A percentile compares a stretch with the other conserved stretches of the same genome.
phyloP scores from a whole-genome alignment of 1,140 invertebrate species.

The Leptinotarsa texana region DNA sequence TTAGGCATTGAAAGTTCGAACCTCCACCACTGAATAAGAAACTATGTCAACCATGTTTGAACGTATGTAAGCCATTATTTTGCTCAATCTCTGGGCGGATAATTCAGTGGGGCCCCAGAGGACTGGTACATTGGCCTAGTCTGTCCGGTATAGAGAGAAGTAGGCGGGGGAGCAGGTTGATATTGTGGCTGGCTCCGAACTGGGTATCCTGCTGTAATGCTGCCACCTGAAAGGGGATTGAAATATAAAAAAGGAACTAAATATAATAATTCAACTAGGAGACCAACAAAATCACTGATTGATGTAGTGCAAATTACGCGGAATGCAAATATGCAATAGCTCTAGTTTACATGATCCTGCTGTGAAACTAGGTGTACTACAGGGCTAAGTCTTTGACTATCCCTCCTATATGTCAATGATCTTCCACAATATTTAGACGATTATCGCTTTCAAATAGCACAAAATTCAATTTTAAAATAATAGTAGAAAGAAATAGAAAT shows the following conservation, averaged over 20 bases:
- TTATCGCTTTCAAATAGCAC: too few relatives aligned
- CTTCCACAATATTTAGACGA: too few relatives aligned
- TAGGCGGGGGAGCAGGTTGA: constrained; percentile 47
- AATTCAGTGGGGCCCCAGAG: constrained; percentile 45
- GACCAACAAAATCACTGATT: too few relatives aligned
- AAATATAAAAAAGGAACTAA: background rate
- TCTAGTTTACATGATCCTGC: too few relatives aligned
- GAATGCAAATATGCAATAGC: too few relatives aligned
- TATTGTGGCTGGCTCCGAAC: constrained; percentile 51
- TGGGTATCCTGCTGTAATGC: constrained; percentile 54
- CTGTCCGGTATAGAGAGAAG: constrained; percentile 52
- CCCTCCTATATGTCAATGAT: too few relatives aligned
- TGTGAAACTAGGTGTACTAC: too few relatives aligned
- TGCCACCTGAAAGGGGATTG: constrained; percentile 38
- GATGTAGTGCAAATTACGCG: too few relatives aligned
- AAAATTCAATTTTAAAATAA: too few relatives aligned
- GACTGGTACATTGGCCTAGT: constrained; percentile 51
- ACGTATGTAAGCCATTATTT: background rate
- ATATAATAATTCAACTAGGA: too few relatives aligned
- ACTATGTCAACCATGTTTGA: background rate
- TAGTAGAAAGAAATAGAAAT: too few relatives aligned
- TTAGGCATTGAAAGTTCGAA: background rate
- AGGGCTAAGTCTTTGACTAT: too few relatives aligned
- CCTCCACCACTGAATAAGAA: background rate
- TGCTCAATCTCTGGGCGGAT: constrained; percentile 47